Conservation (phyloP, 2,888 invertebrate genomes). For the Mamestra brassicae region DNA sequence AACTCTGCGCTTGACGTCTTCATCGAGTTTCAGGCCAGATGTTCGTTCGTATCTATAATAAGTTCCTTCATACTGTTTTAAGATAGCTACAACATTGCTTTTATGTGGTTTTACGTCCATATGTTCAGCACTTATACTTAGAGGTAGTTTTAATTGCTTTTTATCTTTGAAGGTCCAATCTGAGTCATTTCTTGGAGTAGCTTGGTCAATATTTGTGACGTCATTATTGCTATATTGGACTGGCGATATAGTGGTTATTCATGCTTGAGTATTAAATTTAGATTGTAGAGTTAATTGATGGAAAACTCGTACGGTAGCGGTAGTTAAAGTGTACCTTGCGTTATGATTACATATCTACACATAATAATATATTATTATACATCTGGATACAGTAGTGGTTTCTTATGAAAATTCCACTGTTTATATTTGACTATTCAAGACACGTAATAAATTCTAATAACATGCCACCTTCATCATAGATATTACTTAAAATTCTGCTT, state of each 20-base stretch:
- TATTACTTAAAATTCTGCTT: constrained; percentile 50
- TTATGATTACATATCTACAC: constrained; percentile 6
- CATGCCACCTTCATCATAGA: constrained; percentile 29
- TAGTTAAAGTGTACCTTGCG: constrained; percentile 11
- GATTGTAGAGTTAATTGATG: constrained; percentile 24
- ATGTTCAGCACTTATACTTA: constrained; percentile 59
- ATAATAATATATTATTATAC: constrained; percentile 23
- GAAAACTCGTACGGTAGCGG: constrained; percentile 27
- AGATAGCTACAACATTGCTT: constrained; percentile 35
- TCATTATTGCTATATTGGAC: constrained; percentile 16
- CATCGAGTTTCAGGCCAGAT: constrained; percentile 67
- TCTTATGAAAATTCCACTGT: not conserved
- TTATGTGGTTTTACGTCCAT: constrained; percentile 49
- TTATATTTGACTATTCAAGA: constrained; percentile 26
- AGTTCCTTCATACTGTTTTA: constrained; percentile 50
- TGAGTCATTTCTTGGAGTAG: constrained; percentile 32
- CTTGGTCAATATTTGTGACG: constrained; percentile 25
- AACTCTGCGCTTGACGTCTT: constrained; percentile 61
- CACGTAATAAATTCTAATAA: constrained; percentile 22
- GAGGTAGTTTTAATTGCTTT: constrained; percentile 49
- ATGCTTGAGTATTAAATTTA: constrained; percentile 8
- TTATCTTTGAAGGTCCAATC: constrained; percentile 42
- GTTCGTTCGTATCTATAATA: constrained; percentile 60
- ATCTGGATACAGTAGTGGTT: not conserved
- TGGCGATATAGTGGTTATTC: constrained; percentile 7